A percentile compares a stretch with the other conserved stretches of the same genome.
Evolutionary conservation across 2,113 vertebrate species (phyloP).

Genomic region (Macheiramphus alcinus): DNA sequence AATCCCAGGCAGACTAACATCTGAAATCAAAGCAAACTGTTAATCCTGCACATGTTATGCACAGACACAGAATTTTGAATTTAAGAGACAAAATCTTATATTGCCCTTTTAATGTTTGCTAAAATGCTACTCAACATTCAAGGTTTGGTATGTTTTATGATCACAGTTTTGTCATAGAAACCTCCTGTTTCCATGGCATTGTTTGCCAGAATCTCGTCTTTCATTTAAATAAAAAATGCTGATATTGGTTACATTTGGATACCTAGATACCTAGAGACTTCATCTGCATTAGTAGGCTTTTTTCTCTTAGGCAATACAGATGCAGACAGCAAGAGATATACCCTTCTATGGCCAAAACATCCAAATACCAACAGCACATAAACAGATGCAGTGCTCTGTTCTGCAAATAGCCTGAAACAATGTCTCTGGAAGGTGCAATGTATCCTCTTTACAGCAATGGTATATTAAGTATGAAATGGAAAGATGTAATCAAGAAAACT

Average conservation of each 20-base stretch:
- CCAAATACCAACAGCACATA: not conserved
- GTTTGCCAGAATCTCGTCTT: not conserved
- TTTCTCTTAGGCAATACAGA: not conserved
- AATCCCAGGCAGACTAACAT: not conserved
- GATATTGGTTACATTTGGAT: not conserved
- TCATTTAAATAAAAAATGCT: not conserved
- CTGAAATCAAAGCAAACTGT: not conserved
- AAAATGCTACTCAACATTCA: not conserved
- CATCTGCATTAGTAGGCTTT: not conserved
- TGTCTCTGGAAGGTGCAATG: not conserved
- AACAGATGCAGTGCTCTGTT: not conserved
- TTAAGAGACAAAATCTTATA: not conserved
- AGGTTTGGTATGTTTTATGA: not conserved
- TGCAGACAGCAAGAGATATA: not conserved
- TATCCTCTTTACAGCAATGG: not conserved
- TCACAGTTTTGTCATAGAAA: not conserved
- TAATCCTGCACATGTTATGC: not conserved
- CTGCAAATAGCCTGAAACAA: not conserved
- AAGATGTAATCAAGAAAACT: not conserved
- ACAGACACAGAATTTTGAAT: not conserved
- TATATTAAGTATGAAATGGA: constrained; percentile 7
- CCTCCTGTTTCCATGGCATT: not conserved
- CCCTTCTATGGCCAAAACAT: not conserved
- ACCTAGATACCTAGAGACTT: not conserved
- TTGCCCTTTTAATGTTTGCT: not conserved